These are phyloP conservation scores for Zygaena filipendulae DNA, from an alignment of 2,888 invertebrate genomes.

Conservation along the genomic window DNA sequence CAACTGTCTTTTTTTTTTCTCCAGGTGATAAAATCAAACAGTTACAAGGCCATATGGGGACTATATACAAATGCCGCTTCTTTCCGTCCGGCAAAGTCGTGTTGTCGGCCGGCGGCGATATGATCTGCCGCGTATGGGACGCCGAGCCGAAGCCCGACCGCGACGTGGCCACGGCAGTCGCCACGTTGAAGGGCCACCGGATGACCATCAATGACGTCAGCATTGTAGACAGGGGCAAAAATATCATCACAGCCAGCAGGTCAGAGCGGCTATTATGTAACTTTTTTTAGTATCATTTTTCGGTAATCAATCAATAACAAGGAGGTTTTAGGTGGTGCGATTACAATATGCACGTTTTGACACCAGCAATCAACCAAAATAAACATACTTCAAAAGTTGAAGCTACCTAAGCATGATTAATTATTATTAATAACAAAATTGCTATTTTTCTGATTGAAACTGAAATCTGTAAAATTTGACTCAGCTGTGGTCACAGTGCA, in stretches of 20 bases:
- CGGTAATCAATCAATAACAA: too few relatives aligned
- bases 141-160: slow-evolving; percentile 74
- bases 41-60: slow-evolving; percentile 74
- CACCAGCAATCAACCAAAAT: too few relatives aligned
- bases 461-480: too few relatives aligned
- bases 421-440: too few relatives aligned
- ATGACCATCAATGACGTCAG: slow-evolving; percentile 72
- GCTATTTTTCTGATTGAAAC: too few relatives aligned
- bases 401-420: too few relatives aligned
- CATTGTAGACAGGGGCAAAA: slow-evolving; percentile 75
- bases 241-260: slow-evolving; percentile 76
- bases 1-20: slow-evolving; percentile 14
- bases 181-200: slow-evolving; percentile 73
- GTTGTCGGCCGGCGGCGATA: slow-evolving; percentile 75
- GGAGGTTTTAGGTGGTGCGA: too few relatives aligned
- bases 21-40: slow-evolving; percentile 49
- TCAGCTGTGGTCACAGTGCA: too few relatives aligned
- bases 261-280: slow-evolving; percentile 30
- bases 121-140: slow-evolving; percentile 76
- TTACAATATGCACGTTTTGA: too few relatives aligned
- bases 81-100: slow-evolving; percentile 79
- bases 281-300: too few relatives aligned
- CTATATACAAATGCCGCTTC: slow-evolving; percentile 73
- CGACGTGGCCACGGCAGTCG: slow-evolving; percentile 46
- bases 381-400: too few relatives aligned